Conservation (phyloP, 1,140 invertebrate genomes). For the Drosophila dunni region DNA sequence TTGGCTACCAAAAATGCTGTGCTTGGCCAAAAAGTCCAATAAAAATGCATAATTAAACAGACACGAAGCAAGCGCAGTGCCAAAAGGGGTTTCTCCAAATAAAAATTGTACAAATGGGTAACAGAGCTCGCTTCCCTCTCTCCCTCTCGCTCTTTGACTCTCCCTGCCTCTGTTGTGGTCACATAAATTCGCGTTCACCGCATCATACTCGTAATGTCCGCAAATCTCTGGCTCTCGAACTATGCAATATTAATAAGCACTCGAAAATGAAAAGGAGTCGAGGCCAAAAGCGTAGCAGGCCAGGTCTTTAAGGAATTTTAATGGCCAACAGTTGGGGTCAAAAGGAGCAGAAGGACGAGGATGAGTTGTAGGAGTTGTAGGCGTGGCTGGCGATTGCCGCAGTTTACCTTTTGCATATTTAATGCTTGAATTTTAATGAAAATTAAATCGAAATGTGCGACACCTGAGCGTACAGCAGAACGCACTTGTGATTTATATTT, state of each 20-base stretch:
- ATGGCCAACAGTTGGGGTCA: conserved; percentile 61
- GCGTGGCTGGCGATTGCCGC: conserved; percentile 44
- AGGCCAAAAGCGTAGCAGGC: conserved; percentile 22
- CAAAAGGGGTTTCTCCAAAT: conserved; percentile 15
- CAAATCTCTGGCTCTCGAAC: conserved; percentile 70
- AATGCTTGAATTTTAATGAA: conserved; percentile 80
- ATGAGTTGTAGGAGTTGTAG: background rate
- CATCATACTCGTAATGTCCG: conserved; percentile 75
- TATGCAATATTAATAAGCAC: conserved; percentile 83
- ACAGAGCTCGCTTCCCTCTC: too few species aligned
- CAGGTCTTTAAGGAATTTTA: conserved; percentile 80
- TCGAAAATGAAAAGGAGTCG: conserved; percentile 82
- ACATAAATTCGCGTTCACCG: conserved; percentile 79
- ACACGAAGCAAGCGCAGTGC: conserved; percentile 13
- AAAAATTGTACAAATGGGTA: conserved; percentile 3
- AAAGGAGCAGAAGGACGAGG: background rate
- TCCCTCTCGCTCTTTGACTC: too few species aligned
- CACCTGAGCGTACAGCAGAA: conserved; percentile 56
- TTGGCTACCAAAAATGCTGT: conserved; percentile 50
- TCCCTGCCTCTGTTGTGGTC: background rate
- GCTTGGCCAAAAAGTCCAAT: conserved; percentile 51
- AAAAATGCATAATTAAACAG: conserved; percentile 82
- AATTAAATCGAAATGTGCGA: conserved; percentile 83
- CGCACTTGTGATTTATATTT: conserved; percentile 72
- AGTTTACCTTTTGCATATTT: conserved; percentile 82